Conservation (phyloP, 2,113 vertebrate genomes). For the Tricholaema leucomelas region DNA sequence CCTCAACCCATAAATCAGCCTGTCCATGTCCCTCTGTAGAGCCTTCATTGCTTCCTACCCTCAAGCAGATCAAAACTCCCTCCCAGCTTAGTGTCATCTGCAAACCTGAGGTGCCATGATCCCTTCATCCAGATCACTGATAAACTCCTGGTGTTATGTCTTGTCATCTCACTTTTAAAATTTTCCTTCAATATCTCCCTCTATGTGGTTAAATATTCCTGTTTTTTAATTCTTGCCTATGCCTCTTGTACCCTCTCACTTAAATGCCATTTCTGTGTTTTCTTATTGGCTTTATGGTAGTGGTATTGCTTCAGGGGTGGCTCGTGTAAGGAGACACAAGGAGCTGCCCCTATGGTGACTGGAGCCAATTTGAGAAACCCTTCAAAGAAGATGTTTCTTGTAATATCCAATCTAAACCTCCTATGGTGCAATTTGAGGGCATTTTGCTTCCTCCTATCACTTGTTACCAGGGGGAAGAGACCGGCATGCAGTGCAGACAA, state of each 20-base stretch:
- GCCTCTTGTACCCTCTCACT: neutral
- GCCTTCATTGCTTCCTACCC: neutral
- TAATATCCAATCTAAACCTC: too few species aligned
- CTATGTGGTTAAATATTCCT: neutral
- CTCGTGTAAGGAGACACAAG: too few species aligned
- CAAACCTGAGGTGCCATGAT: neutral
- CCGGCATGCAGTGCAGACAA: too few species aligned
- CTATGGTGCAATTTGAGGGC: too few species aligned
- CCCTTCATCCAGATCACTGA: fast-evolving
- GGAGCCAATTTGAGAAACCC: too few species aligned
- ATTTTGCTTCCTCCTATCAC: too few species aligned
- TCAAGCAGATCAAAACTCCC: fast-evolving
- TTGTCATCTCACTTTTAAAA: neutral
- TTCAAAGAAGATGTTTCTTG: too few species aligned
- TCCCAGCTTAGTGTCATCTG: neutral
- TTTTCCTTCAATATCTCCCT: neutral
- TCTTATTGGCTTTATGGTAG: neutral
- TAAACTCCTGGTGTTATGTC: neutral
- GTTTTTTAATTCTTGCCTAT: neutral
- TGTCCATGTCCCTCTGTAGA: neutral
- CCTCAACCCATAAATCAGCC: too few species aligned
- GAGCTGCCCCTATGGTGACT: too few species aligned
- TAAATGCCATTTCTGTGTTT: neutral
- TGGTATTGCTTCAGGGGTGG: neutral
- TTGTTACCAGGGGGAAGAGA: too few species aligned